phyloP scores from a whole-genome alignment of 1,140 invertebrate genomes.

The Drosophila pectinifera region DNA sequence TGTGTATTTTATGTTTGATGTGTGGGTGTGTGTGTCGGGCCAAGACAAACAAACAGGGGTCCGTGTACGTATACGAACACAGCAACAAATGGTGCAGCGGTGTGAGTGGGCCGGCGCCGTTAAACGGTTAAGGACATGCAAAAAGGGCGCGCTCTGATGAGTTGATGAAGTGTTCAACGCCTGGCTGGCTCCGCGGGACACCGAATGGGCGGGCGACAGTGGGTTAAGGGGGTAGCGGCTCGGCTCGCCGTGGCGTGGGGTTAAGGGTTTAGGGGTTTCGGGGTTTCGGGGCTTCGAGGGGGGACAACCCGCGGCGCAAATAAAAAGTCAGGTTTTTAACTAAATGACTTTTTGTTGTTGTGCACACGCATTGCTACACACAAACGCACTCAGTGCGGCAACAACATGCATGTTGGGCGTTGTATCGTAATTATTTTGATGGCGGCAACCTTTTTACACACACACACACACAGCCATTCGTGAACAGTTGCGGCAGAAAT shows the following conservation, averaged over 20 bases:
- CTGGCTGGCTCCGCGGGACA: conserved; percentile 62
- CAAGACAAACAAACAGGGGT: conserved; percentile 56
- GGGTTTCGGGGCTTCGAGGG: not conserved
- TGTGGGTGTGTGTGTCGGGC: conserved; percentile 24
- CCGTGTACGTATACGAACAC: conserved; percentile 26
- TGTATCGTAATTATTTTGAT: conserved; percentile 84
- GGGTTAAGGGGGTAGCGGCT: conserved; percentile 8
- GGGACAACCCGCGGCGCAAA: conserved; percentile 71
- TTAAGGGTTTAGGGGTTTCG: conserved; percentile 3
- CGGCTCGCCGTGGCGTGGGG: conserved; percentile 3
- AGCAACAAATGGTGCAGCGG: conserved; percentile 66
- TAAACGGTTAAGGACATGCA: conserved; percentile 82
- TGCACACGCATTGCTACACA: conserved; percentile 82
- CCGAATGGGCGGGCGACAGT: conserved; percentile 26
- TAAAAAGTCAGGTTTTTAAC: conserved; percentile 83
- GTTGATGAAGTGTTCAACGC: conserved; percentile 82
- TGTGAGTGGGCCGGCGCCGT: conserved; percentile 56
- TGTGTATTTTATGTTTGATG: conserved; percentile 75
- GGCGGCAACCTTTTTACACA: conserved; percentile 68
- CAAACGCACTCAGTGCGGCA: conserved; percentile 76
- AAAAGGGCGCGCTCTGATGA: conserved; percentile 82
- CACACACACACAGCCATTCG: conserved; percentile 7
- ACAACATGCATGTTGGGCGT: conserved; percentile 67
- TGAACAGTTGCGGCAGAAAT: conserved; percentile 1
- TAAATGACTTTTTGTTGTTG: conserved; percentile 84